These are phyloP conservation scores for Synergus itoensis DNA, from an alignment of 2,888 invertebrate genomes.

Conservation along the genomic window DNA sequence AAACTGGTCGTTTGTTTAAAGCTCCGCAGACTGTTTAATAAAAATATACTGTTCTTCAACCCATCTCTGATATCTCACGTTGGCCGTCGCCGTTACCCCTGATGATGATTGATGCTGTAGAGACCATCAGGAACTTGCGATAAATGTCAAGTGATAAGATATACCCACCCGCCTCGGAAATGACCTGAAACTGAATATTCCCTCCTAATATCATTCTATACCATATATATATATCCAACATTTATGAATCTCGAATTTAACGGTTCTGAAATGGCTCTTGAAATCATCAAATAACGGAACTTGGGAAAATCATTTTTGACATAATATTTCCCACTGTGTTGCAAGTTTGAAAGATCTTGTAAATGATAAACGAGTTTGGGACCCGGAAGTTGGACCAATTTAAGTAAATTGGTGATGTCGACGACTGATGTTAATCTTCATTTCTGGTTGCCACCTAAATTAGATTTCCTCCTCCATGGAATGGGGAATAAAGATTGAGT, in stretches of 20 bases:
- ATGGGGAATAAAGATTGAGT: neutral
- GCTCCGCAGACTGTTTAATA: slow-evolving; percentile 31
- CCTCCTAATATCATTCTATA: slow-evolving; percentile 15
- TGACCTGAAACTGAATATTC: slow-evolving; percentile 37
- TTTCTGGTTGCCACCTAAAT: neutral
- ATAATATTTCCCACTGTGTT: slow-evolving; percentile 5
- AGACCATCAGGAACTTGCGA: slow-evolving; percentile 52
- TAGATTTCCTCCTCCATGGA: neutral
- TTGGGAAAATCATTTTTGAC: neutral
- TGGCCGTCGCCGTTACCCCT: slow-evolving; percentile 59
- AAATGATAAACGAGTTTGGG: slow-evolving; percentile 15
- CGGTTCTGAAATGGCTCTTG: neutral
- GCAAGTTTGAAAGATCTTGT: neutral
- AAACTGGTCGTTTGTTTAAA: slow-evolving; percentile 17
- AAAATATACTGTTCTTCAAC: slow-evolving; percentile 57
- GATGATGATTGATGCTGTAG: slow-evolving; percentile 67
- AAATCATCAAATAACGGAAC: slow-evolving; percentile 1
- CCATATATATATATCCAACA: neutral
- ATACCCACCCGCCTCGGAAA: slow-evolving; percentile 30
- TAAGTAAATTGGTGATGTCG: slow-evolving; percentile 19
- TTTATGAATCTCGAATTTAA: slow-evolving; percentile 14
- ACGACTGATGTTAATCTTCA: slow-evolving; percentile 29
- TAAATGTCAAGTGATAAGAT: slow-evolving; percentile 38
- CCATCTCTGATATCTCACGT: slow-evolving; percentile 60
- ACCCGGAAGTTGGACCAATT: slow-evolving; percentile 21